Evolutionary conservation across 1,140 invertebrate species (phyloP).

Genomic region (Chelonus insularis): DNA sequence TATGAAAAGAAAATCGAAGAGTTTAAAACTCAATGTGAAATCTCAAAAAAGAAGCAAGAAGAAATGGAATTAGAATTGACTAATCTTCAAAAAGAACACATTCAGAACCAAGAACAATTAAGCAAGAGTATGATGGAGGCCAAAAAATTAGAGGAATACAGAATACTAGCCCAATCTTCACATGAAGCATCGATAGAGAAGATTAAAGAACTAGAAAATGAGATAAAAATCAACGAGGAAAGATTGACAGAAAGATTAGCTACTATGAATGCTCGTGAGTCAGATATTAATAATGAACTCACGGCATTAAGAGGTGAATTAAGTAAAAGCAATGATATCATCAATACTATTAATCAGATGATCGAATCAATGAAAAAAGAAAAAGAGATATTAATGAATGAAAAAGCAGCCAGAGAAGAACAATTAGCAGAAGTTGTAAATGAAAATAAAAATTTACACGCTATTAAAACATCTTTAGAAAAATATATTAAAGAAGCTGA

Average conservation of each 20-base stretch:
- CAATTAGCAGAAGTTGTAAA: slow-evolving; percentile 32
- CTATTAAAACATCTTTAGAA: slow-evolving; percentile 35
- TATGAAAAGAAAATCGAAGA: not conserved
- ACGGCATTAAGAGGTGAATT: too few species aligned
- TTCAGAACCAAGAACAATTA: too few species aligned
- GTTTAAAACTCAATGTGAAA: not conserved
- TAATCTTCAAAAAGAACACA: too few species aligned
- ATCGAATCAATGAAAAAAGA: slow-evolving; percentile 29
- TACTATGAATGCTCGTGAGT: slow-evolving; percentile 4
- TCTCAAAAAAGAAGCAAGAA: not conserved
- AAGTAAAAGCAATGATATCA: not conserved
- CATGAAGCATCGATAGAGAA: too few species aligned
- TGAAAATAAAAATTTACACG: slow-evolving; percentile 35
- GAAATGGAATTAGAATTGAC: too few species aligned
- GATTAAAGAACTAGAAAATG: too few species aligned
- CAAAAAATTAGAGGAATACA: too few species aligned
- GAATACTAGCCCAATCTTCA: too few species aligned
- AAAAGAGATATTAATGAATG: slow-evolving; percentile 24
- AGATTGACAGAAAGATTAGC: too few species aligned
- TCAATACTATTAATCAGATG: slow-evolving; percentile 7
- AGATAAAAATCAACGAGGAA: too few species aligned
- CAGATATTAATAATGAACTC: slow-evolving; percentile 15
- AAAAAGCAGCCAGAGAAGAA: slow-evolving; percentile 31
- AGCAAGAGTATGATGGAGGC: too few species aligned
- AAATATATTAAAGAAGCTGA: slow-evolving; percentile 39